These are phyloP conservation scores for Labrus mixtus DNA, from an alignment of 2,113 vertebrate species.

Conservation along the genomic window DNA sequence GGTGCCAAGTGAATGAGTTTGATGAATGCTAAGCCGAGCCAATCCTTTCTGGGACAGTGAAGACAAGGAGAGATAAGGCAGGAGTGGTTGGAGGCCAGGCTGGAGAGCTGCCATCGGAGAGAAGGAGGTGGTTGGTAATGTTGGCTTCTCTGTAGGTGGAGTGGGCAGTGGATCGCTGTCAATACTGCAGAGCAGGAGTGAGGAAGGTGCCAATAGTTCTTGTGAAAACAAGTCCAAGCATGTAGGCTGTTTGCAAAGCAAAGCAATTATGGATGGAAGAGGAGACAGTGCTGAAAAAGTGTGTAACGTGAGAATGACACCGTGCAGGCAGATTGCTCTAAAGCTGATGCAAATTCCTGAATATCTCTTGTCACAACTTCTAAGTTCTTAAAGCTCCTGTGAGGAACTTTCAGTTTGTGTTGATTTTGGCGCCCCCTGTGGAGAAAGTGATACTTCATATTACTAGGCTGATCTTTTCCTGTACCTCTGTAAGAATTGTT, in stretches of 20 bases:
- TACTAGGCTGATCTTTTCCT: too few relatives aligned
- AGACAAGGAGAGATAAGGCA: slow-evolving; percentile 58
- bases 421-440: too few relatives aligned
- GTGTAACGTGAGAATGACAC: slow-evolving; percentile 1
- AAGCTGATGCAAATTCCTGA: not conserved
- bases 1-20: not conserved
- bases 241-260: slow-evolving; percentile 51
- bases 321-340: not conserved
- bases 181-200: slow-evolving; percentile 45
- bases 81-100: slow-evolving; percentile 56
- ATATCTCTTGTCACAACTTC: not conserved
- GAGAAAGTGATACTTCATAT: too few relatives aligned
- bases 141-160: slow-evolving; percentile 69
- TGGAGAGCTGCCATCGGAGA: slow-evolving; percentile 70
- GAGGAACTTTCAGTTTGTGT: too few relatives aligned
- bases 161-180: slow-evolving; percentile 68
- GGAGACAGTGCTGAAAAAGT: slow-evolving; percentile 1
- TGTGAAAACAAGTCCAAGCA: slow-evolving; percentile 53
- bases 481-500: too few relatives aligned
- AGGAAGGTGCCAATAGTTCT: slow-evolving; percentile 57
- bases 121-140: slow-evolving; percentile 74
- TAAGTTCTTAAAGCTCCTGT: too few relatives aligned
- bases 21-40: slow-evolving; percentile 15
- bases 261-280: slow-evolving; percentile 1
- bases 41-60: slow-evolving; percentile 39